Base-by-base conservation (phyloP, 2,888 invertebrate genomes). In the Sisyra nigra region DNA sequence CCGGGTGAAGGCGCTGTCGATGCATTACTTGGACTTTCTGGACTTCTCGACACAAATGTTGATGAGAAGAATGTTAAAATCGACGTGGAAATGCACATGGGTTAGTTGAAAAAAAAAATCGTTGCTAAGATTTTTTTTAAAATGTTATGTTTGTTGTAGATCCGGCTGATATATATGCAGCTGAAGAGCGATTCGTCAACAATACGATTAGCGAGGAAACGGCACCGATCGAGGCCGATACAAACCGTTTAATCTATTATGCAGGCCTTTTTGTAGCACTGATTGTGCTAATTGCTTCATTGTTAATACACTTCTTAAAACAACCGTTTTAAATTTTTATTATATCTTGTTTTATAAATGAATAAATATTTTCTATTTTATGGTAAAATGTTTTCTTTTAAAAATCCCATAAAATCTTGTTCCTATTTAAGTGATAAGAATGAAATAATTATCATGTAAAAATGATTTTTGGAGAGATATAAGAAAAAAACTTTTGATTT, bases 1-100 rank as follows among this genome's bases (percentile, higher is more conserved):
- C 88, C 89, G 17, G 92, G 91, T 0, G 92, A 93, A 65, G 81
- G 83, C 0, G 74, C 81, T 0, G 76, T 80, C 8, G 89, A 92
- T 53, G 85, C 84, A 0, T 68, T 84, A 34, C 71, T 80, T 32
- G 82, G 89, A 2, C 75, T 88, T 5, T 71, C 81, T 52, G 91
- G 92, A 57, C 67, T 92, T 42, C 66, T 92, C 10, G 88, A 86
- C 57, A 62, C 91, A 36, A 69, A 77, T 50, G 72, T 88, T 41
- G 69, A 73, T 10, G 79, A 80, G 52, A 71, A 72, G 6, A 72
- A 78, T 51, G 75, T 83, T 9, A 69, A 81, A 38, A 72, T 77
- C 48, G 80, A 84, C 51, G 66, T 81, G 18, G 91, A 91, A 62
- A 74, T 78, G 2, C 76, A 84, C 55, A 81, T 85, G 50, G 86